Evolutionary conservation across 1,140 invertebrate genomes (phyloP), one percentile per base, ranked within the genome.

Genomic region (Drosophila pseudoobscura): DNA sequence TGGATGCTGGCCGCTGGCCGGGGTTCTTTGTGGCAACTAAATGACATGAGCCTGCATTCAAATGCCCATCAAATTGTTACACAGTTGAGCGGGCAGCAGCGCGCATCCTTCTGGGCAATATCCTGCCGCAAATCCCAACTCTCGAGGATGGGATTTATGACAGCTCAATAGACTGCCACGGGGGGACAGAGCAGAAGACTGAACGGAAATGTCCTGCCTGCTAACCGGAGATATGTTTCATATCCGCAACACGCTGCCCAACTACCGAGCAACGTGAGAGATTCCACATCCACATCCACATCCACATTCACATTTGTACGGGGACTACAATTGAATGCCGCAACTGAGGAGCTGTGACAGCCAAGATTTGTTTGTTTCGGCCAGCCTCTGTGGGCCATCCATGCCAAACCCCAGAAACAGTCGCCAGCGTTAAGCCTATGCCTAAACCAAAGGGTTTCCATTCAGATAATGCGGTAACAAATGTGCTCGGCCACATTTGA

Each of bases 161-260:
- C 89, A 90, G 89, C 63, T 77, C 58, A 61, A 71, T 75, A 72
- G 59, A 41, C 56, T 54, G 45, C 45, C 15, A 8, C 7, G 7
- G 20, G 39, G 13, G 20, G 39, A 13, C 11, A 15, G 6, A 15
- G 26, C 45, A 57, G n/a, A 15, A 44, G 56, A 51, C 57, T 26
- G 44, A 64, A 55, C 83, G 89, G 89, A 90, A 87, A 89, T 90
- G 89, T 90, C 89, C 89, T 87, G 89, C 89, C 89, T 84, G 84
- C 76, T 80, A 80, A 89, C 89, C 89, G 89, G 89, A 90, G 89
- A 90, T 90, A 87, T 72, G 84, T 87, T 90, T 87, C 84, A 90
- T 90, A 90, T 90, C 89, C 89, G 89, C 57, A 75, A 78, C 77
- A 87, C 70, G 59, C 60, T 62, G 60, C 61, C 61, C 55, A 58